Conservation (phyloP, 2,888 invertebrate species). For the Patella ulyssiponensis region DNA sequence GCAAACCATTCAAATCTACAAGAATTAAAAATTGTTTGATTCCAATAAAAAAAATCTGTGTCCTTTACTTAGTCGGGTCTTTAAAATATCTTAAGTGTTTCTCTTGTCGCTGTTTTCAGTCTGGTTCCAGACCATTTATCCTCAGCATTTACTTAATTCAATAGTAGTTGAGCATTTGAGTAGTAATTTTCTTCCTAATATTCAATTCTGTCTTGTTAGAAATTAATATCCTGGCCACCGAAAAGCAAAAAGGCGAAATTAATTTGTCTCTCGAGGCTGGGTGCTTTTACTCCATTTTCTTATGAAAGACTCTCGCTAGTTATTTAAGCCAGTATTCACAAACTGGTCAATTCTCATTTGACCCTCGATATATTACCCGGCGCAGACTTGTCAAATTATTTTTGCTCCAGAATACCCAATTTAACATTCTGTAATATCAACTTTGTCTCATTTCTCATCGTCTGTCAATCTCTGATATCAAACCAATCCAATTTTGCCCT, state of each 20-base stretch:
- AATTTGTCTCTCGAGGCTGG: slow-evolving; percentile 11
- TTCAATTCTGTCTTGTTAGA: slow-evolving; percentile 8
- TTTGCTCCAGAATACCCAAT: slow-evolving; percentile 9
- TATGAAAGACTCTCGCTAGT: neutral
- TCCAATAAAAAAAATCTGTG: too few relatives aligned
- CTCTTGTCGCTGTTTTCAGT: too few relatives aligned
- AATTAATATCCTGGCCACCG: slow-evolving; percentile 5
- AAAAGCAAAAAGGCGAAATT: slow-evolving; percentile 11
- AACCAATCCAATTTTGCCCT: slow-evolving; percentile 7
- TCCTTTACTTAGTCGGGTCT: too few relatives aligned
- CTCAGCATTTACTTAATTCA: too few relatives aligned
- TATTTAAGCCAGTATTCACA: neutral
- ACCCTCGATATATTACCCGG: neutral
- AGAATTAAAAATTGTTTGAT: too few relatives aligned
- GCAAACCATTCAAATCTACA: too few relatives aligned
- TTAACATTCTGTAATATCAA: slow-evolving; percentile 9
- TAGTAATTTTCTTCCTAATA: neutral
- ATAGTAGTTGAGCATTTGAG: too few relatives aligned
- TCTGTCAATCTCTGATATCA: slow-evolving; percentile 7
- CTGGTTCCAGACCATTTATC: too few relatives aligned
- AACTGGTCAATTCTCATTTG: slow-evolving; percentile 5
- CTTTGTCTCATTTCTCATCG: slow-evolving; percentile 7
- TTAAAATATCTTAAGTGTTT: too few relatives aligned
- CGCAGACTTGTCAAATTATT: slow-evolving; percentile 12
- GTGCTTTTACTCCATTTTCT: neutral